A percentile compares a stretch with the other conserved stretches of the same genome.
These are phyloP conservation scores for Myotis lucifugus DNA, from an alignment of 2,113 vertebrate genomes.

Conservation along the genomic window DNA sequence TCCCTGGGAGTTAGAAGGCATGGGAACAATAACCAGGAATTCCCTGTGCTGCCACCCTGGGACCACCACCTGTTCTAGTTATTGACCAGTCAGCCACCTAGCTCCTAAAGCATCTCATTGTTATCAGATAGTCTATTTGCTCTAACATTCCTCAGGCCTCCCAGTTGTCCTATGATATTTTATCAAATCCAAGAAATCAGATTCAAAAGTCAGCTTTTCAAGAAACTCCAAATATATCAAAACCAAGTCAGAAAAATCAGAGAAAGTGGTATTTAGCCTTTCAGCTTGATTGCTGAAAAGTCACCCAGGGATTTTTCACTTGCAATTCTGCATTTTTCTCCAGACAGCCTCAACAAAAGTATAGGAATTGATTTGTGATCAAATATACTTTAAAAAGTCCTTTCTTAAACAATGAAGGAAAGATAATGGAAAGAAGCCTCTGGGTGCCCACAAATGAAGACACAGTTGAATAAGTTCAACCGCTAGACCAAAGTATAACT, in stretches of 20 bases:
- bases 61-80: conserved; percentile 14
- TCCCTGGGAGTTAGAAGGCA: not conserved
- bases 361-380: conserved; percentile 1
- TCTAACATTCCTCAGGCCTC: not conserved
- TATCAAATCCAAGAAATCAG: not conserved
- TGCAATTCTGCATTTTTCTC: not conserved
- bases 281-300: not conserved
- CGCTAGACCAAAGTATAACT: conserved; percentile 32
- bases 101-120: not conserved
- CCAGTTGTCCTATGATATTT: not conserved
- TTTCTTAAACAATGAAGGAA: conserved; percentile 10
- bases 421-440: not conserved
- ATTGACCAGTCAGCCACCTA: not conserved
- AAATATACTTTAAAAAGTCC: conserved; percentile 31
- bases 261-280: not conserved
- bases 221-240: not conserved
- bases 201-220: not conserved
- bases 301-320: not conserved
- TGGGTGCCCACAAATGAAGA: conserved; percentile 18
- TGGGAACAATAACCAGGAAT: not conserved
- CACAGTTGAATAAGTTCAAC: not conserved
- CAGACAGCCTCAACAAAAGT: conserved; percentile 45
- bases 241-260: not conserved
- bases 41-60: not conserved
- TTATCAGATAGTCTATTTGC: not conserved